Evolutionary conservation across 2,113 vertebrate genomes (phyloP).

Genomic region (Symphodus melops): DNA sequence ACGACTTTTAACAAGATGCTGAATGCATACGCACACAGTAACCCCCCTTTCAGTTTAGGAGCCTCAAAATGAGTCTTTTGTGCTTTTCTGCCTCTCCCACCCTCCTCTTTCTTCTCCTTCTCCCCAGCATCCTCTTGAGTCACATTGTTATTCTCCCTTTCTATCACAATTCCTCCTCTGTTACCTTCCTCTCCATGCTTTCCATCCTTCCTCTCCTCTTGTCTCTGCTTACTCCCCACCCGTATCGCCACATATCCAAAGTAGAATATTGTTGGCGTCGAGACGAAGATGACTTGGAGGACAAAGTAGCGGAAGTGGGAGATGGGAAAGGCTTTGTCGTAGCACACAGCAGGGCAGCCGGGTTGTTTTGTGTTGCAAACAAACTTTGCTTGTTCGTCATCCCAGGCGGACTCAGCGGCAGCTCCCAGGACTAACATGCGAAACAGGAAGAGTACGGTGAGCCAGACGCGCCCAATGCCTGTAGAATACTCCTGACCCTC

Average conservation of each 20-base stretch:
- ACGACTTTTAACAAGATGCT: conserved; percentile 90
- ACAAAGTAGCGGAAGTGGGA: conserved; percentile 98
- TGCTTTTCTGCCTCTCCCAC: not conserved
- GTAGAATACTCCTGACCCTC: conserved; percentile 96
- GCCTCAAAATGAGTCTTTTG: conserved; percentile 5
- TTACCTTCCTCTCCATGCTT: conserved; percentile 27
- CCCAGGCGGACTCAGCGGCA: conserved; percentile 94
- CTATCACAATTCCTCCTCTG: conserved; percentile 60
- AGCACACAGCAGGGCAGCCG: conserved; percentile 92
- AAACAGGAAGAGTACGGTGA: conserved; percentile 96
- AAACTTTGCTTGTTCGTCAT: conserved; percentile 93
- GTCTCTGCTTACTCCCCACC: conserved; percentile 74
- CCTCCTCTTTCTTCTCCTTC: conserved; percentile 45
- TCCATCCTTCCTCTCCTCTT: conserved; percentile 71
- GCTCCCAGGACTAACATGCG: conserved; percentile 93
- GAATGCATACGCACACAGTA: conserved; percentile 89
- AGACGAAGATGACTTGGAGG: conserved; percentile 96
- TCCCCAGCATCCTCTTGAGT: conserved; percentile 59
- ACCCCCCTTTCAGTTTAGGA: conserved; percentile 81
- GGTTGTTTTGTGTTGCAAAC: conserved; percentile 95
- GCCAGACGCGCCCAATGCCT: conserved; percentile 92
- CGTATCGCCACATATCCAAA: conserved; percentile 92
- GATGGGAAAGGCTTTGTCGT: conserved; percentile 95
- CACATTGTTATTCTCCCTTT: conserved; percentile 43
- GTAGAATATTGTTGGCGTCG: conserved; percentile 93